These are phyloP conservation scores for Papilio polyxenes DNA, from an alignment of 1,140 invertebrate species.

Conservation along the genomic window DNA sequence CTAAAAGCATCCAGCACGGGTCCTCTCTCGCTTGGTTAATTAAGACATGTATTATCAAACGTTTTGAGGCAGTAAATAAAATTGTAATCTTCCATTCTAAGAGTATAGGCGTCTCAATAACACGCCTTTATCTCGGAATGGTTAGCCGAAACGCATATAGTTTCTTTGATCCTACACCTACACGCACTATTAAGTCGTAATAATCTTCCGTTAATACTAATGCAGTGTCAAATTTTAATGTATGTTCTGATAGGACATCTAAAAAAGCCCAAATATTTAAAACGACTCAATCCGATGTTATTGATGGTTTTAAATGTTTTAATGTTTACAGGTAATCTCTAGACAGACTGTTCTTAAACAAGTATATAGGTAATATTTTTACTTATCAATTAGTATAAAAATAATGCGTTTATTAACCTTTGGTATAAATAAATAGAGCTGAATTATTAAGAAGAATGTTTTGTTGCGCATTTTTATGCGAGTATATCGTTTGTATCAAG, in stretches of 20 bases:
- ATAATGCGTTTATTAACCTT: no score
- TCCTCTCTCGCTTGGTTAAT: conserved; percentile 73
- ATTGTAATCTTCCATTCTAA: conserved; percentile 74
- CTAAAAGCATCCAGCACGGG: conserved; percentile 56
- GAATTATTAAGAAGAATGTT: no score
- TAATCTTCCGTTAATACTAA: conserved; percentile 74
- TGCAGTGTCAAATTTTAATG: conserved; percentile 79
- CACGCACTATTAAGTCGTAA: conserved; percentile 68
- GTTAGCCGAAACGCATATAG: conserved; percentile 70
- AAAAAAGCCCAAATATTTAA: conserved; percentile 55
- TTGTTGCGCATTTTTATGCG: no score
- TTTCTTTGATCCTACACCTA: conserved; percentile 77
- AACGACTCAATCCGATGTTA: conserved; percentile 48
- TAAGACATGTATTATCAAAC: conserved; percentile 80
- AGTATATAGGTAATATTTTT: conserved; percentile 15
- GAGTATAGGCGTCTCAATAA: conserved; percentile 72
- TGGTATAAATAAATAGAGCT: no score
- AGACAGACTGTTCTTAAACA: not conserved
- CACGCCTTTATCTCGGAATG: conserved; percentile 71
- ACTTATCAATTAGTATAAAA: not conserved
- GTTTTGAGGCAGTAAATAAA: conserved; percentile 79
- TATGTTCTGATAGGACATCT: conserved; percentile 60
- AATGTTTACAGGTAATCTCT: conserved; percentile 45
- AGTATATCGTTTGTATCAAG: no score
- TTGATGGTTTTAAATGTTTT: conserved; percentile 34